Evolutionary conservation across 2,888 invertebrate species (phyloP).

Genomic region (Sminthurinus aureus): DNA sequence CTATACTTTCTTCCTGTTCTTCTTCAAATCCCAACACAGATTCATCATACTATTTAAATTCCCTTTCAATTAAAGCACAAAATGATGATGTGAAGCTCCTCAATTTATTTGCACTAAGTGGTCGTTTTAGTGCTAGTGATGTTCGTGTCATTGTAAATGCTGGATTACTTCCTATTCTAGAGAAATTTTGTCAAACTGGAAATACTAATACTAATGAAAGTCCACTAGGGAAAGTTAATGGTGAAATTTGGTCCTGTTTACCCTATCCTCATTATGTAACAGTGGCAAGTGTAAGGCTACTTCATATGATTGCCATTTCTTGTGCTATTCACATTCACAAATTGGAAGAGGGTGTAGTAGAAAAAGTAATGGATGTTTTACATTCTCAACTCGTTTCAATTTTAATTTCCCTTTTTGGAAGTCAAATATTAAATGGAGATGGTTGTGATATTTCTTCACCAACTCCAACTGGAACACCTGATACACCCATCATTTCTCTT

Average conservation of each 20-base stretch:
- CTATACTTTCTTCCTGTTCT: no score
- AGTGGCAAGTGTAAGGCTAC: slow-evolving; percentile 67
- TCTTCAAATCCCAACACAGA: no score
- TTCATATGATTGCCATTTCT: slow-evolving; percentile 69
- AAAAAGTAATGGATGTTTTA: slow-evolving; percentile 67
- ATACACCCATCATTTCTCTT: slow-evolving; percentile 55
- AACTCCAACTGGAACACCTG: slow-evolving; percentile 57
- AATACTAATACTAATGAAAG: not conserved
- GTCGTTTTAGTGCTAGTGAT: slow-evolving; percentile 68
- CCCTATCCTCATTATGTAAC: slow-evolving; percentile 61
- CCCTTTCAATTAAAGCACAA: not conserved
- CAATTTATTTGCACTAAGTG: slow-evolving; percentile 67
- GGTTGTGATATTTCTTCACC: slow-evolving; percentile 38
- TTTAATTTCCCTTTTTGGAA: slow-evolving; percentile 54
- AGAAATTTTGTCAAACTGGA: slow-evolving; percentile 62
- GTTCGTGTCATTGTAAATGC: slow-evolving; percentile 68
- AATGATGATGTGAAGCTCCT: slow-evolving; percentile 58
- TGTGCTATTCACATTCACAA: slow-evolving; percentile 68
- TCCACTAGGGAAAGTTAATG: slow-evolving; percentile 43
- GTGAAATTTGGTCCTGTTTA: slow-evolving; percentile 50
- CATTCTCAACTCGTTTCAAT: slow-evolving; percentile 65
- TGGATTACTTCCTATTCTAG: slow-evolving; percentile 67
- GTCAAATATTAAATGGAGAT: slow-evolving; percentile 55
- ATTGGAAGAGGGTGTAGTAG: slow-evolving; percentile 65
- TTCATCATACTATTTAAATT: not conserved